Evolutionary conservation across 2,797 vertebrate species (phyloP).

Genomic region (Epinephelus awoara): DNA sequence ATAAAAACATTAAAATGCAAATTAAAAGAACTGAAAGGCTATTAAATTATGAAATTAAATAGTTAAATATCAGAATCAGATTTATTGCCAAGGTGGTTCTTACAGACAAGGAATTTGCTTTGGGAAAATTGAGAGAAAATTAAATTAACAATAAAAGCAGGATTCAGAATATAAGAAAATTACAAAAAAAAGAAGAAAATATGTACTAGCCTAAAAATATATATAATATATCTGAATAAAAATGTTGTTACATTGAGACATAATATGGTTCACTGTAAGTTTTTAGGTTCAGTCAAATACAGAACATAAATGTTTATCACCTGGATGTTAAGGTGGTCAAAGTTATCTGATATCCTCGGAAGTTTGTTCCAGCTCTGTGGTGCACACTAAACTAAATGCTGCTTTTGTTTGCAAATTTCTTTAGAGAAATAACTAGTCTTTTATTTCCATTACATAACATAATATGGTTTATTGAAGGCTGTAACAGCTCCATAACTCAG

Average conservation of each 20-base stretch:
- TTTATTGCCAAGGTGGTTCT: too few species aligned
- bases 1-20: background rate
- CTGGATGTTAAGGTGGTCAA: background rate
- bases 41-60: background rate
- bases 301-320: background rate
- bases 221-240: too few species aligned
- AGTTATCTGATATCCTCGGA: background rate
- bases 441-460: background rate
- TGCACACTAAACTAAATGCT: background rate
- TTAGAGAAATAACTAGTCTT: background rate
- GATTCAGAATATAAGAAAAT: too few species aligned
- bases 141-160: too few species aligned
- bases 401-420: background rate
- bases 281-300: background rate
- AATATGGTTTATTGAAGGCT: background rate
- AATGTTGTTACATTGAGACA: background rate
- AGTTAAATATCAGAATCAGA: background rate
- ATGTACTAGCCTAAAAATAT: too few species aligned
- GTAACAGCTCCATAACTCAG: background rate
- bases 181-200: background rate
- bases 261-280: background rate
- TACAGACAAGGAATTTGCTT: too few species aligned
- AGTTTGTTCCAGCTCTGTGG: background rate
- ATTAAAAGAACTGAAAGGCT: background rate
- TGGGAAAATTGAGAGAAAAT: too few species aligned